Conservation (phyloP, 1,140 invertebrate species). For the Drosophila pallidifrons region DNA sequence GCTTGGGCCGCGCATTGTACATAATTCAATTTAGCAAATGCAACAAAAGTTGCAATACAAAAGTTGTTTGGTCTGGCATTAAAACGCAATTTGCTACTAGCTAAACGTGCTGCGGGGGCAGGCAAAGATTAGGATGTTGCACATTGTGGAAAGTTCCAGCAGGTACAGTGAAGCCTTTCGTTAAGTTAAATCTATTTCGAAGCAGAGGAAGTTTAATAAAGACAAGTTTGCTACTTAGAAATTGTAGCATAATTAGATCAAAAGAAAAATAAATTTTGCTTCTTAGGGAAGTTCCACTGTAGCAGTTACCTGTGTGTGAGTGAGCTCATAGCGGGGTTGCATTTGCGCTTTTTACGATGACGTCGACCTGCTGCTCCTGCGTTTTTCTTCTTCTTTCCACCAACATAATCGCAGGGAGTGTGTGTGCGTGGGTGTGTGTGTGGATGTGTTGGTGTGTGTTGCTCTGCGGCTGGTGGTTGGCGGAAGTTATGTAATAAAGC, state of each 20-base stretch:
- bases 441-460: constrained; percentile 5
- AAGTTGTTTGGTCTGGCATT: constrained; percentile 64
- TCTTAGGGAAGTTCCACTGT: not conserved
- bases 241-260: not conserved
- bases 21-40: constrained; percentile 77
- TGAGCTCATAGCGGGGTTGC: constrained; percentile 38
- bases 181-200: not conserved
- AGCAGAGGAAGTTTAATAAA: not conserved
- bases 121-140: not conserved
- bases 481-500: constrained; percentile 85
- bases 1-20: constrained; percentile 27
- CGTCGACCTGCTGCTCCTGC: constrained; percentile 26
- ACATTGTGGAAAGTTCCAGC: not conserved
- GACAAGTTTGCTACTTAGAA: not conserved
- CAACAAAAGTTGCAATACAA: constrained; percentile 79
- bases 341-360: constrained; percentile 52
- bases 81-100: constrained; percentile 72
- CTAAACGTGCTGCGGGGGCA: not conserved
- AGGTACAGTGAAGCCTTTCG: not conserved
- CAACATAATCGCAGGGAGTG: constrained; percentile 20
- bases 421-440: constrained; percentile 30
- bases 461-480: constrained; percentile 48
- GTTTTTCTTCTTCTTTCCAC: not conserved
- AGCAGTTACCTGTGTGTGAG: constrained; percentile 10
- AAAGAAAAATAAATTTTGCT: not conserved